These are phyloP conservation scores for Adela reaumurella DNA, from an alignment of 2,888 invertebrate species.

Conservation along the genomic window DNA sequence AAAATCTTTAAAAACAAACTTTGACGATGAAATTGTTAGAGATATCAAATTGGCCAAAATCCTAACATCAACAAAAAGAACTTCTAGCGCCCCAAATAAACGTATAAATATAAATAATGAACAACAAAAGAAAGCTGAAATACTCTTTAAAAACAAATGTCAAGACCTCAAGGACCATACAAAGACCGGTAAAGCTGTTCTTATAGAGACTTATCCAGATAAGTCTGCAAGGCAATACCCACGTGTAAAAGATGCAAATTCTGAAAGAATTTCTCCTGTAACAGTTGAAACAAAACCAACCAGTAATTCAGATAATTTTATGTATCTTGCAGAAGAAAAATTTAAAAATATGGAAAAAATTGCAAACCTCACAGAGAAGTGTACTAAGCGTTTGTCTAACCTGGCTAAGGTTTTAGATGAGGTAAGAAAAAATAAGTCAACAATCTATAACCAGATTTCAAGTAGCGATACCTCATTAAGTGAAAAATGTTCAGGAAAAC, in stretches of 20 bases:
- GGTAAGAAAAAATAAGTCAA: constrained; percentile 43
- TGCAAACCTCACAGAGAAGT: constrained; percentile 44
- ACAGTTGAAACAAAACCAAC: background rate
- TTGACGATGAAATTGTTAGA: background rate
- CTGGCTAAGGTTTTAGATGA: constrained; percentile 45
- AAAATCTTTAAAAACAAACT: background rate
- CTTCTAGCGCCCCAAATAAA: background rate
- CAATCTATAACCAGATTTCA: constrained; percentile 36
- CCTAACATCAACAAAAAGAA: background rate
- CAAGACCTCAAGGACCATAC: no score
- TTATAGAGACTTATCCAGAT: no score
- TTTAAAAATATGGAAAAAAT: constrained; percentile 49
- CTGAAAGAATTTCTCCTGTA: background rate
- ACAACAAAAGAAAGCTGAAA: background rate
- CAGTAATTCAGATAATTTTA: constrained; percentile 18
- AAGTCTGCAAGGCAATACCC: background rate
- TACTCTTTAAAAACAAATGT: background rate
- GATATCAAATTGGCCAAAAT: background rate
- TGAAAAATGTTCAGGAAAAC: background rate
- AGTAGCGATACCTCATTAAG: constrained; percentile 26
- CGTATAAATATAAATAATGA: background rate
- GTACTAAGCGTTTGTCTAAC: constrained; percentile 42
- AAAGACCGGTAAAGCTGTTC: no score
- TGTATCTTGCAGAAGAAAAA: constrained; percentile 40
- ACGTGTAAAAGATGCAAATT: background rate